Percentiles rank a stretch among this genome's conserved stretches.
These are phyloP conservation scores for Chelidonichthys spinosus DNA, from an alignment of 2,797 vertebrate genomes.

Conservation along the genomic window DNA sequence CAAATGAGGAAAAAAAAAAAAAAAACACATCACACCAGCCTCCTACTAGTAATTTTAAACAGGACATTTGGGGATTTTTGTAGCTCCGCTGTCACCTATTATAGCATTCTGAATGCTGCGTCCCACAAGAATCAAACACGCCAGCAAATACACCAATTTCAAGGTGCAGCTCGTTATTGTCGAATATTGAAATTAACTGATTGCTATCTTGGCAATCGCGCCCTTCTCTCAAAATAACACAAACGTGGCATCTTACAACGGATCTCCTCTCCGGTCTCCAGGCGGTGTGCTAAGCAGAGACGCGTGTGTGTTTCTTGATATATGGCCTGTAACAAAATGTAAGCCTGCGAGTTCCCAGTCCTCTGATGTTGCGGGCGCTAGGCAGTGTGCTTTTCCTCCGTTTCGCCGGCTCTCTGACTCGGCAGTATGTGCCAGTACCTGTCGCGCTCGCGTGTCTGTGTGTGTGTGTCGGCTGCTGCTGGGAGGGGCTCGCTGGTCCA, in stretches of 20 bases:
- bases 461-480: slow-evolving; percentile 42
- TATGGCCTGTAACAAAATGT: slow-evolving; percentile 36
- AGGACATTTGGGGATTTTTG: slow-evolving; percentile 7
- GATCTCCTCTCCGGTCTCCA: slow-evolving; percentile 44
- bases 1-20: slow-evolving; percentile 2
- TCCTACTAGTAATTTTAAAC: slow-evolving; percentile 9
- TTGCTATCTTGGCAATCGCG: not conserved
- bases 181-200: not conserved
- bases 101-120: not conserved
- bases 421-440: slow-evolving; percentile 39
- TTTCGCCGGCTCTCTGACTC: slow-evolving; percentile 15
- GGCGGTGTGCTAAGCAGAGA: slow-evolving; percentile 54
- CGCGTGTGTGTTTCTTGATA: slow-evolving; percentile 38
- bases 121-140: slow-evolving; percentile 7
- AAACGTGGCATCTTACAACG: not conserved
- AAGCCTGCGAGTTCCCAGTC: slow-evolving; percentile 40
- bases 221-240: not conserved
- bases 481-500: slow-evolving; percentile 75
- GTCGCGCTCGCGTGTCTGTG: slow-evolving; percentile 19
- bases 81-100: slow-evolving; percentile 11
- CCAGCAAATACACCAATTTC: not conserved
- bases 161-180: slow-evolving; percentile 7
- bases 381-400: slow-evolving; percentile 26
- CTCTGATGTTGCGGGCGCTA: slow-evolving; percentile 11
- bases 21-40: not conserved